Evolutionary conservation across 2,888 invertebrate genomes (phyloP).

Genomic region (Pollenia labialis): DNA sequence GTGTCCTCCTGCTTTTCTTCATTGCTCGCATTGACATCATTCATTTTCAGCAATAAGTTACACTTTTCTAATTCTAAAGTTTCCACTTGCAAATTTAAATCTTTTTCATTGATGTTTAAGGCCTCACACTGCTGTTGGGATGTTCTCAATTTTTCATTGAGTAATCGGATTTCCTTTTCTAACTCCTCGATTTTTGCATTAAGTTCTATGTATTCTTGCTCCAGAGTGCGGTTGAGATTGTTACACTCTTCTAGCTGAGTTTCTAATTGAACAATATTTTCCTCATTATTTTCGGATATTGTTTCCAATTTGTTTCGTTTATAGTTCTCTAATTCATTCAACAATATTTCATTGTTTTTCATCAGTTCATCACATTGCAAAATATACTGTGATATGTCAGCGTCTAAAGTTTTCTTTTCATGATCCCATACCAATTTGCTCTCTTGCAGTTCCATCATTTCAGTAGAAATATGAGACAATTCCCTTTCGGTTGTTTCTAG

Average conservation of each 20-base stretch:
- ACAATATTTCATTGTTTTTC: slow-evolving; percentile 89
- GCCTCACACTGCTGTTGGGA: slow-evolving; percentile 79
- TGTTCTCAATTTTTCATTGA: slow-evolving; percentile 75
- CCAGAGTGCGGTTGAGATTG: slow-evolving; percentile 86
- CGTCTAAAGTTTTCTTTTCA: slow-evolving; percentile 85
- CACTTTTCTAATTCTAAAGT: slow-evolving; percentile 79
- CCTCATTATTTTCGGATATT: slow-evolving; percentile 90
- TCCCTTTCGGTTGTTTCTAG: slow-evolving; percentile 86
- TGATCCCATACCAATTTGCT: slow-evolving; percentile 86
- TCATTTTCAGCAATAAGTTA: slow-evolving; percentile 79
- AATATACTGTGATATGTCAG: slow-evolving; percentile 85
- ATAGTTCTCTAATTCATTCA: slow-evolving; percentile 87
- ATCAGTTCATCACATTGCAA: slow-evolving; percentile 88
- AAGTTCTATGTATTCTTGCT: slow-evolving; percentile 86
- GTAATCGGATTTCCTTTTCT: slow-evolving; percentile 77
- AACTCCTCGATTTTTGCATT: slow-evolving; percentile 85
- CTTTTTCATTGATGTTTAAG: slow-evolving; percentile 78
- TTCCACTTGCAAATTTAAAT: slow-evolving; percentile 79
- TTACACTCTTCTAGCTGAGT: slow-evolving; percentile 87
- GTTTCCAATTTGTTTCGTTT: slow-evolving; percentile 87
- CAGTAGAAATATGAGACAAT: slow-evolving; percentile 86
- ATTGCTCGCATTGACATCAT: slow-evolving; percentile 77
- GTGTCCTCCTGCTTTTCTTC: slow-evolving; percentile 70
- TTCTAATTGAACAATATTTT: slow-evolving; percentile 87
- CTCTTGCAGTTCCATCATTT: slow-evolving; percentile 82